Evolutionary conservation across 2,797 vertebrate species (phyloP).

Genomic region (Ceryle rudis): DNA sequence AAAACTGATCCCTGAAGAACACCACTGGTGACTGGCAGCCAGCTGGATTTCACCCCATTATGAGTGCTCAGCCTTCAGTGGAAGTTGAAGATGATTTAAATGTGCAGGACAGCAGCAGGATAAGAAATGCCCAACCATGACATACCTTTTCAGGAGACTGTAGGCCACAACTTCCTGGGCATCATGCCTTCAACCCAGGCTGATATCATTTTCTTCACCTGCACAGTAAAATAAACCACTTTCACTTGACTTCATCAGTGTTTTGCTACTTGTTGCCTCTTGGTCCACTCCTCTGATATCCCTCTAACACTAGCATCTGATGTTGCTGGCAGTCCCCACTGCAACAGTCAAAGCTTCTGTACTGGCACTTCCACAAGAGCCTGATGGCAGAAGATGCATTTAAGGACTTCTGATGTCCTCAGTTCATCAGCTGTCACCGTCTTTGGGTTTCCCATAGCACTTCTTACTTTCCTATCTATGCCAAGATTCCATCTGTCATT

Average conservation of each 20-base stretch:
- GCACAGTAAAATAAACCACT: not conserved
- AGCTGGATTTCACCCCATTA: too few species aligned
- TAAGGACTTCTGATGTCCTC: not conserved
- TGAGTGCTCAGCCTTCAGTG: not conserved
- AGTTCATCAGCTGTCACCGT: not conserved
- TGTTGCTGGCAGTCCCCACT: not conserved
- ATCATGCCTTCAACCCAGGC: not conserved
- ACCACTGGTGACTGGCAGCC: too few species aligned
- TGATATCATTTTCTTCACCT: not conserved
- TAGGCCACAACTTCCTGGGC: not conserved
- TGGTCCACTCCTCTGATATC: not conserved
- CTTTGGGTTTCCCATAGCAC: not conserved
- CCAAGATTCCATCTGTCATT: not conserved
- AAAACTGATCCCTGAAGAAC: too few species aligned
- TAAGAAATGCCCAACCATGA: not conserved
- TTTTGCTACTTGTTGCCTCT: not conserved
- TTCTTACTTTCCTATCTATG: not conserved
- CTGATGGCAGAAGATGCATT: not conserved
- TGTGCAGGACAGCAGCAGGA: not conserved
- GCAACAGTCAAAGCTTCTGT: not conserved
- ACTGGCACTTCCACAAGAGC: not conserved
- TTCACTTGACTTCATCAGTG: not conserved
- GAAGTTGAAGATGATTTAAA: not conserved
- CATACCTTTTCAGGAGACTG: not conserved
- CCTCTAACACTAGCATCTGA: not conserved